These are phyloP conservation scores for Helicorthomorpha holstii DNA, from an alignment of 1,140 invertebrate genomes.

Conservation along the genomic window DNA sequence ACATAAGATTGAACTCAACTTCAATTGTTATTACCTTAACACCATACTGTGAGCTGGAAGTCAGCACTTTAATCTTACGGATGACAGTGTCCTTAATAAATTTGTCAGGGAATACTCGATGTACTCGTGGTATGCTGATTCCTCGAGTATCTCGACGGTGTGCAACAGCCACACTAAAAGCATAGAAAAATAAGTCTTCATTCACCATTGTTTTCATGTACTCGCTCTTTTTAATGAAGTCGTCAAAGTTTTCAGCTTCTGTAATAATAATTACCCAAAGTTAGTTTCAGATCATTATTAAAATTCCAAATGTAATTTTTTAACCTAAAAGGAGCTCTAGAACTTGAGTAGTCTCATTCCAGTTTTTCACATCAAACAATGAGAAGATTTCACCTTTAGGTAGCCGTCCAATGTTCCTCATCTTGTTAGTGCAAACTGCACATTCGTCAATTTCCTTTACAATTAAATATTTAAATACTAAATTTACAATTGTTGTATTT, in stretches of 20 bases:
- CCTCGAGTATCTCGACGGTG: conserved; percentile 35
- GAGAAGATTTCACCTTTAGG: neutral
- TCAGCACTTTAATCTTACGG: conserved; percentile 24
- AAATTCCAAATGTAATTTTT: neutral
- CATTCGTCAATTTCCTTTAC: too few relatives aligned
- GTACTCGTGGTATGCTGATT: conserved; percentile 40
- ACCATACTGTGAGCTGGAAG: conserved; percentile 5
- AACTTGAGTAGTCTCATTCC: neutral
- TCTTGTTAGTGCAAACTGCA: too few relatives aligned
- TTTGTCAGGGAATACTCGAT: conserved; percentile 39
- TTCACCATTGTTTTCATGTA: conserved; percentile 43
- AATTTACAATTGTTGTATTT: too few relatives aligned
- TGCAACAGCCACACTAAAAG: conserved; percentile 36
- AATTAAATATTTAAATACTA: too few relatives aligned
- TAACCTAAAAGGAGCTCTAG: neutral
- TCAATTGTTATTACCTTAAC: neutral
- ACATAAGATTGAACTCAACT: too few relatives aligned
- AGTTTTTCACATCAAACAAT: neutral
- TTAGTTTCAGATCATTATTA: neutral
- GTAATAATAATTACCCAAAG: too few relatives aligned
- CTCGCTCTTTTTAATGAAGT: conserved; percentile 41
- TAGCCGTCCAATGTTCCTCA: neutral
- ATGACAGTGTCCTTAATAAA: conserved; percentile 30
- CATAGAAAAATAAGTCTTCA: conserved; percentile 42
- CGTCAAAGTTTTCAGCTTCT: neutral